Percentiles rank a stretch among this genome's conserved stretches.
phyloP scores from a whole-genome alignment of 2,888 invertebrate genomes.

The Cryptocheilus praepositus region DNA sequence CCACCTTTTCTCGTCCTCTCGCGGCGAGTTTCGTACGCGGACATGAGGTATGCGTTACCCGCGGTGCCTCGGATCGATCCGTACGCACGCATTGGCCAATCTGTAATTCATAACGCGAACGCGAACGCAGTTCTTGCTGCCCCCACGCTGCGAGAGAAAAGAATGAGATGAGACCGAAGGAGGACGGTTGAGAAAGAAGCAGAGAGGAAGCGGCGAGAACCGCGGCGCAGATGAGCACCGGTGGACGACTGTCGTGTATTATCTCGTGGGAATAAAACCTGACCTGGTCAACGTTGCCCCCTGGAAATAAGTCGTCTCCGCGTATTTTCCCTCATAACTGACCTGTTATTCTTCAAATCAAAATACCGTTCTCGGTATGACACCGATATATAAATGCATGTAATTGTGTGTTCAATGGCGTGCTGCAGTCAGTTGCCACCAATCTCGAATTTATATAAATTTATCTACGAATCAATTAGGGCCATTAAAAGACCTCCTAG shows the following conservation, averaged over 20 bases:
- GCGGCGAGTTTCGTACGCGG: conserved; percentile 20
- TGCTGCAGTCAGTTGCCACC: not conserved
- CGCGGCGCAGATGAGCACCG: conserved; percentile 28
- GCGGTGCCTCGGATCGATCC: conserved; percentile 49
- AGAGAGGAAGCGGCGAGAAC: conserved; percentile 14
- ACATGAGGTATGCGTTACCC: conserved; percentile 53
- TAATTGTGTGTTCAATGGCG: no score
- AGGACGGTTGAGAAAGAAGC: conserved; percentile 13
- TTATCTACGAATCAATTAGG: not conserved
- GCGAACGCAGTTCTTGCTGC: conserved; percentile 60
- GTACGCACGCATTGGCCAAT: conserved; percentile 61
- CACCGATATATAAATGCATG: no score
- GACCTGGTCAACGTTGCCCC: conserved; percentile 56
- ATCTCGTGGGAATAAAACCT: conserved; percentile 67
- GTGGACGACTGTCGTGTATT: conserved; percentile 18
- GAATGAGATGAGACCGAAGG: conserved; percentile 8
- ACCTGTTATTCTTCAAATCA: not conserved
- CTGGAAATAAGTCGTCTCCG: conserved; percentile 25
- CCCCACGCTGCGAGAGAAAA: conserved; percentile 50
- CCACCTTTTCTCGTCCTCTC: conserved; percentile 5
- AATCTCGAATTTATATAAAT: not conserved
- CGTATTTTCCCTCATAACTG: not conserved
- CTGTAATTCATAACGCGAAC: conserved; percentile 69
- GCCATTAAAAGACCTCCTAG: not conserved
- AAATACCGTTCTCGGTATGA: not conserved